phyloP scores from a whole-genome alignment of 2,888 invertebrate species.

The Melieria omissa region DNA sequence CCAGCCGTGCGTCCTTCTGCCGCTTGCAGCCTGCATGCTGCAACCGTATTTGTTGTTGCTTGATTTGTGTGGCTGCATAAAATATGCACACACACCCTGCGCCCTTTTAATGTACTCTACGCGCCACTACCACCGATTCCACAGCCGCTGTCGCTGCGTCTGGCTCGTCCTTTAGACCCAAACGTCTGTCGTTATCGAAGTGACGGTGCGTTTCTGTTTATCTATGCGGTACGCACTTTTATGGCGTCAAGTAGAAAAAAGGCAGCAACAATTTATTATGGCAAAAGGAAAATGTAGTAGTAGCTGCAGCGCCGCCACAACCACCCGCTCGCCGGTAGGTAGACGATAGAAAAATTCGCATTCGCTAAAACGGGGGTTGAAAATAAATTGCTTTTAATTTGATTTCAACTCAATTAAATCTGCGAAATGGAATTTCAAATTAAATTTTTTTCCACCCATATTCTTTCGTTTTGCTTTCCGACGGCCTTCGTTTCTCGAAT shows the following conservation, averaged over 20 bases:
- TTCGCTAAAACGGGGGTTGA: slow-evolving; percentile 56
- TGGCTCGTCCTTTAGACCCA: background rate
- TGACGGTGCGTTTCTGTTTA: slow-evolving; percentile 30
- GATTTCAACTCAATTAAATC: slow-evolving; percentile 67
- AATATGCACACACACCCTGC: slow-evolving; percentile 13
- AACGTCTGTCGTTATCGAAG: slow-evolving; percentile 30
- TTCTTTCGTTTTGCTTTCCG: background rate
- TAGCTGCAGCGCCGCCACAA: background rate
- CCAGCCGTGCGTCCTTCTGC: too few species aligned
- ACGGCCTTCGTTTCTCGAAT: too few species aligned
- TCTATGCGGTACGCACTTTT: slow-evolving; percentile 36
- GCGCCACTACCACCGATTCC: background rate
- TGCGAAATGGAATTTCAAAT: slow-evolving; percentile 66
- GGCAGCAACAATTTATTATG: slow-evolving; percentile 8
- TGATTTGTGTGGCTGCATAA: background rate
- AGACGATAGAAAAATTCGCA: slow-evolving; percentile 44
- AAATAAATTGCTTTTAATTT: slow-evolving; percentile 66
- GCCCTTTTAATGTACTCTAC: slow-evolving; percentile 17
- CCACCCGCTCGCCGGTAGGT: too few species aligned
- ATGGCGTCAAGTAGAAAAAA: background rate
- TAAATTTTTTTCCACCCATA: slow-evolving; percentile 52
- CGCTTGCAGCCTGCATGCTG: too few species aligned
- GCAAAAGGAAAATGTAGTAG: background rate
- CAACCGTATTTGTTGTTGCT: too few species aligned
- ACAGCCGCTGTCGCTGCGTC: too few species aligned